Conservation (phyloP, 2,888 invertebrate genomes). For the Iselma pallidipennis region DNA sequence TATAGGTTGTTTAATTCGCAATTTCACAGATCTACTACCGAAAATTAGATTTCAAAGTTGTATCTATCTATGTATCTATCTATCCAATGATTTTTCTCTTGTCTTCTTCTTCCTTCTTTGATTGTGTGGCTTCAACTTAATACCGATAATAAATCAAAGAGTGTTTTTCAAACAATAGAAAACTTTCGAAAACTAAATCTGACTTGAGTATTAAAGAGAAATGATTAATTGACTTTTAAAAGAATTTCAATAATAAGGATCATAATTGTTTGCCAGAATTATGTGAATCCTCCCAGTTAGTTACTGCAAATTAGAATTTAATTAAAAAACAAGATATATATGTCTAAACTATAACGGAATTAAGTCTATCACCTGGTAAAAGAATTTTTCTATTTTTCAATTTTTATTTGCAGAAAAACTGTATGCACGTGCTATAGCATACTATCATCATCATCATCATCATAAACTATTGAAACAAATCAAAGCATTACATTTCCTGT, state of each 20-base stretch:
- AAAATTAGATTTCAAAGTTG: not conserved
- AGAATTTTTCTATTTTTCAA: not conserved
- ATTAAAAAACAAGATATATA: not conserved
- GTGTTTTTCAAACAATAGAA: no score
- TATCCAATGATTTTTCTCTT: no score
- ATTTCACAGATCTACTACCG: not conserved
- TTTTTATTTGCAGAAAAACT: not conserved
- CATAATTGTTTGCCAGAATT: not conserved
- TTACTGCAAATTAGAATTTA: not conserved
- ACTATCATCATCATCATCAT: not conserved
- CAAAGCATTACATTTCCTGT: not conserved
- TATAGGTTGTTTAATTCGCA: not conserved
- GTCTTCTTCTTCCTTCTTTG: no score
- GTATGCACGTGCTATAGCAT: not conserved
- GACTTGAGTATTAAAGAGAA: not conserved
- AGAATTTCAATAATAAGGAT: not conserved
- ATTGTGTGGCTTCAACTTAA: no score
- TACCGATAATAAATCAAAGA: no score
- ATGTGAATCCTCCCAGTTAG: not conserved
- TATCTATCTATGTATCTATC: no score
- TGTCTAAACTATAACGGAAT: not conserved
- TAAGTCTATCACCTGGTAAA: not conserved
- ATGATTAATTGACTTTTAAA: not conserved
- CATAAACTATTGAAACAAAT: not conserved
- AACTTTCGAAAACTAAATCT: not conserved